Evolutionary conservation across 2,113 vertebrate genomes (phyloP).

Genomic region (Gorsachius goisagi): DNA sequence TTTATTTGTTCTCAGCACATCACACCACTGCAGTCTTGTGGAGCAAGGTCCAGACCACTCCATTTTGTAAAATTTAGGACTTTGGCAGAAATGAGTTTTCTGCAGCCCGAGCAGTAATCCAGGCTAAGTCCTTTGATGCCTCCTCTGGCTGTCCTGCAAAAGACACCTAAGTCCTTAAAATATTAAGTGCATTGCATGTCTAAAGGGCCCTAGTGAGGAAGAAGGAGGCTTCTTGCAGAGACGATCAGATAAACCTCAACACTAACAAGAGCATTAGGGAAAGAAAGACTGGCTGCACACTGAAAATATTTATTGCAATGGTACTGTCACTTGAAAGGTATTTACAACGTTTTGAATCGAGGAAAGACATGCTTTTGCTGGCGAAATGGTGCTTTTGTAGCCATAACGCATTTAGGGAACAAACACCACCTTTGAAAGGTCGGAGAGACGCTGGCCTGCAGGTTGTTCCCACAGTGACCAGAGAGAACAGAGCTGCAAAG

Average conservation of each 20-base stretch:
- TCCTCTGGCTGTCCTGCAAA: background rate
- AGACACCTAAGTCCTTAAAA: background rate
- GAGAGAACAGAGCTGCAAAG: background rate
- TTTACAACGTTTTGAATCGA: background rate
- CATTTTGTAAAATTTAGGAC: background rate
- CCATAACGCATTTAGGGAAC: background rate
- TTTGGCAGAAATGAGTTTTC: background rate
- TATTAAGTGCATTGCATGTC: rapidly evolving
- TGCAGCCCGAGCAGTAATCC: background rate
- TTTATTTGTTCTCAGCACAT: background rate
- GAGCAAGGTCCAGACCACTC: background rate
- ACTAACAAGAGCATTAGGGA: background rate
- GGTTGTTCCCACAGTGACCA: background rate
- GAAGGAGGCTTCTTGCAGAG: background rate
- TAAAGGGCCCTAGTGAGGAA: background rate
- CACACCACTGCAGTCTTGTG: background rate
- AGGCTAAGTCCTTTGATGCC: background rate
- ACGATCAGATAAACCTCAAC: background rate
- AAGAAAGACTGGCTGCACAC: background rate
- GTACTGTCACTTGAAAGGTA: background rate
- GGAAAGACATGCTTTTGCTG: background rate
- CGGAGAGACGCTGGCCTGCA: background rate
- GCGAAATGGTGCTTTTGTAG: background rate
- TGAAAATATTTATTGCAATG: background rate
- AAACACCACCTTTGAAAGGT: rapidly evolving